phyloP scores from a whole-genome alignment of 2,113 vertebrate genomes.

The Ibidorhyncha struthersii region DNA sequence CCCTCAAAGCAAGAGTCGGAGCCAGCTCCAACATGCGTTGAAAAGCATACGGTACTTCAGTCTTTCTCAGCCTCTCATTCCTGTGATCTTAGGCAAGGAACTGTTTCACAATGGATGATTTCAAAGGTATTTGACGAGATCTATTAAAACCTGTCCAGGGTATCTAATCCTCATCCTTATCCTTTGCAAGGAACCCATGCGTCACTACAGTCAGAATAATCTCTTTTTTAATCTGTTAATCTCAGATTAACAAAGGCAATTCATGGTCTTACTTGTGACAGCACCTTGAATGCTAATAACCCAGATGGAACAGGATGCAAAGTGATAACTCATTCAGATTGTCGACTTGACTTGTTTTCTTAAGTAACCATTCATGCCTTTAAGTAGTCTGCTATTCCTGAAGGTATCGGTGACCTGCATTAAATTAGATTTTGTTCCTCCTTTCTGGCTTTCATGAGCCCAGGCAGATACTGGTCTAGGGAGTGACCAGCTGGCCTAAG shows the following conservation, averaged over 20 bases:
- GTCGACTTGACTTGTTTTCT: not conserved
- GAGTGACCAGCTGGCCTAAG: not conserved
- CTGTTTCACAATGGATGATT: not conserved
- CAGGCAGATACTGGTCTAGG: not conserved
- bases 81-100: not conserved
- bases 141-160: not conserved
- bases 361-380: not conserved
- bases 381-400: not conserved
- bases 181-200: not conserved
- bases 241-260: not conserved
- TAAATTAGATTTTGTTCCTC: not conserved
- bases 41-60: fast-evolving
- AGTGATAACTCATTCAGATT: not conserved
- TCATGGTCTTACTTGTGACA: not conserved
- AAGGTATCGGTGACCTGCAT: not conserved
- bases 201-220: not conserved
- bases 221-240: not conserved
- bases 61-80: not conserved
- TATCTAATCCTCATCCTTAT: not conserved
- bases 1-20: not conserved
- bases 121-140: not conserved
- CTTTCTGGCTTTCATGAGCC: not conserved
- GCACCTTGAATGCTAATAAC: not conserved
- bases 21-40: not conserved
- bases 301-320: not conserved